Evolutionary conservation across 2,888 invertebrate genomes (phyloP), one percentile per base, ranked within the genome.

Genomic region (Drosophila affinis): DNA sequence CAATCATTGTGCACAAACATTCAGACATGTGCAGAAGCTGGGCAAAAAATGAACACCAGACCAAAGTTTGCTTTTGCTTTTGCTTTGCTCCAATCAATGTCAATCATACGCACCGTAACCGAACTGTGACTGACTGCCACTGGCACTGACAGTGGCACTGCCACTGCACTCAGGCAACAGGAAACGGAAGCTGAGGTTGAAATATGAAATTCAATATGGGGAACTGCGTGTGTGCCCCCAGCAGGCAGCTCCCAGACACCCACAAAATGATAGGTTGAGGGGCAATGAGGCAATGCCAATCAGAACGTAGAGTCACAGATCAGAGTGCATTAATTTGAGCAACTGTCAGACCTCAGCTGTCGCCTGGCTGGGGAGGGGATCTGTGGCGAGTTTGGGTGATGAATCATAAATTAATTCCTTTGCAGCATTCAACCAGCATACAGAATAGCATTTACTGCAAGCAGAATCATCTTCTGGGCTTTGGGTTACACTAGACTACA

Each of bases 81-180:
- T 59, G 27, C 46, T 24, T 27, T 47, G 47, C 58, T 47, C 57
- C 67, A 72, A 62, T 74, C 74, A 74, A 69, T 74, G 74, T 60
- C 74, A 74, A 60, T 74, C 74, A 74, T 68, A 74, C 73, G 71
- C 71, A 71, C 70, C 56, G 61, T 58, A 72, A 45, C 70, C 70
- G 52, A 58, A 67, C 51, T 56, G 62, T 47, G 68, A 59, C 62
- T 57, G 45, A 24, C 55, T 57, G 47, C 55, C 48, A 32, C 32
- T 39, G 47, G 46, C 60, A 32, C 10, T 12, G 34, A 1, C 34
- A 39, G 5, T 39, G 39, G 14, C 14, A 14, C 6, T 39, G 65
- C 14, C 67, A 62, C 21, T 54, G 39, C 3, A 17, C 52, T 29
- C 44, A 56, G 39, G 44, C 14, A 45, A 47, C 54, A 45, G 57